Conservation (phyloP, 2,888 invertebrate genomes). For the Orthonevra nobilis region DNA sequence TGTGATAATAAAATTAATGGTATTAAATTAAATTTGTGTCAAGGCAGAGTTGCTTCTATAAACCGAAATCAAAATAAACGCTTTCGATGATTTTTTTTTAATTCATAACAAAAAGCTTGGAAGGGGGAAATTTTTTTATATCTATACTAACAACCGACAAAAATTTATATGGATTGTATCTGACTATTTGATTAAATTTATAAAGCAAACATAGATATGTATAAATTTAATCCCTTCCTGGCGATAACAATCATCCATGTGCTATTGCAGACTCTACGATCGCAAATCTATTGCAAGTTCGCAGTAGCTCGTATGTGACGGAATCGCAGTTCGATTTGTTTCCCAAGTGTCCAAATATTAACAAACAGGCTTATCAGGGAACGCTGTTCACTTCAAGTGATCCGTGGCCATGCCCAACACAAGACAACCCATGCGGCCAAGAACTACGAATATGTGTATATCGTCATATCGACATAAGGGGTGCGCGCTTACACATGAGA, state of each 20-base stretch:
- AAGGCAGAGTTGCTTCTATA: too few species aligned
- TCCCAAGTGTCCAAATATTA: constrained; percentile 38
- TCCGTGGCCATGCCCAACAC: constrained; percentile 58
- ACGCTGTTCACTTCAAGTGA: constrained; percentile 58
- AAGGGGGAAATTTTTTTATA: too few species aligned
- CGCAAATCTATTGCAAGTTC: constrained; percentile 19
- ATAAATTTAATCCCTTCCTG: constrained; percentile 39
- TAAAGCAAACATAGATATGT: constrained; percentile 30
- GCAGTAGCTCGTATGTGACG: constrained; percentile 24
- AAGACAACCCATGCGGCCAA: constrained; percentile 36
- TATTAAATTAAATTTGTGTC: too few species aligned
- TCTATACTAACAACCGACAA: not conserved
- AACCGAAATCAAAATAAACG: not conserved
- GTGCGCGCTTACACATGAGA: constrained; percentile 48
- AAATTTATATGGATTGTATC: not conserved
- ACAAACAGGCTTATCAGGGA: constrained; percentile 45
- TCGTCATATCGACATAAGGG: too few species aligned
- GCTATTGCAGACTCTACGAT: constrained; percentile 18
- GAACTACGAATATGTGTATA: constrained; percentile 38
- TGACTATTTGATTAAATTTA: constrained; percentile 29
- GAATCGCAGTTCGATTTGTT: not conserved
- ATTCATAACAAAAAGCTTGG: too few species aligned
- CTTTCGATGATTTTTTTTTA: too few species aligned
- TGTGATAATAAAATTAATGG: too few species aligned
- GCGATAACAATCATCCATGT: constrained; percentile 22